These are phyloP conservation scores for Drosophila kurseongensis DNA, from an alignment of 1,140 invertebrate species.

Conservation along the genomic window DNA sequence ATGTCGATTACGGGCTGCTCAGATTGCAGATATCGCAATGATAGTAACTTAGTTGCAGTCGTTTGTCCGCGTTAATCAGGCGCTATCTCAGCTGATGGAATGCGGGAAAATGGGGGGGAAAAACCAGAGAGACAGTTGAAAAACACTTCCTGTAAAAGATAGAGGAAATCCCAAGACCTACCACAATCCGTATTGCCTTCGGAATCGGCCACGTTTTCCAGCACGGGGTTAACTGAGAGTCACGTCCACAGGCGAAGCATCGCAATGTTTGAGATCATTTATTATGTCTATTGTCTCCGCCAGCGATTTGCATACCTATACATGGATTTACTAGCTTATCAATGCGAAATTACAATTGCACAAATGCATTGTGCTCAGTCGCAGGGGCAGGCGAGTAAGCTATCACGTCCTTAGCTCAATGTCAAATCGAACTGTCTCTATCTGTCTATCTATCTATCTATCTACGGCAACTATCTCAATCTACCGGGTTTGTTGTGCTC, in stretches of 20 bases:
- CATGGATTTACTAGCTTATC: constrained; percentile 49
- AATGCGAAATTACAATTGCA: constrained; percentile 63
- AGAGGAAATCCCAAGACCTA: constrained; percentile 34
- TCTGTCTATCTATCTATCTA: constrained; percentile 48
- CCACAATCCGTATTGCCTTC: constrained; percentile 44
- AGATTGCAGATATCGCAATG: constrained; percentile 19
- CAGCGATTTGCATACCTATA: constrained; percentile 63
- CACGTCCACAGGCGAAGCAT: constrained; percentile 30
- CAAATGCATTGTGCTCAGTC: constrained; percentile 34
- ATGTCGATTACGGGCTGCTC: constrained; percentile 8
- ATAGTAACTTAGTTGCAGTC: constrained; percentile 34
- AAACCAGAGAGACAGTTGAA: background rate
- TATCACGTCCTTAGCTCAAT: constrained; percentile 70
- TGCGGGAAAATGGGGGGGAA: background rate
- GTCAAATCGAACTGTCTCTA: constrained; percentile 69
- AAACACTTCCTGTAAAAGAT: constrained; percentile 5
- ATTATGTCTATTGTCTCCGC: constrained; percentile 56
- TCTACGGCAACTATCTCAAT: constrained; percentile 32
- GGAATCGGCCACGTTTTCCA: constrained; percentile 28
- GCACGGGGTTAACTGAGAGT: constrained; percentile 22
- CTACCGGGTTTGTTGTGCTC: constrained; percentile 19
- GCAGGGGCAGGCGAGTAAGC: constrained; percentile 22
- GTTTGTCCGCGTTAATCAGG: constrained; percentile 25
- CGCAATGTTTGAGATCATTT: constrained; percentile 50
- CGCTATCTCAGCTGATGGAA: constrained; percentile 6